Base-by-base conservation (phyloP, 2,888 invertebrate species). In the Xestoiulus laeticollis region DNA sequence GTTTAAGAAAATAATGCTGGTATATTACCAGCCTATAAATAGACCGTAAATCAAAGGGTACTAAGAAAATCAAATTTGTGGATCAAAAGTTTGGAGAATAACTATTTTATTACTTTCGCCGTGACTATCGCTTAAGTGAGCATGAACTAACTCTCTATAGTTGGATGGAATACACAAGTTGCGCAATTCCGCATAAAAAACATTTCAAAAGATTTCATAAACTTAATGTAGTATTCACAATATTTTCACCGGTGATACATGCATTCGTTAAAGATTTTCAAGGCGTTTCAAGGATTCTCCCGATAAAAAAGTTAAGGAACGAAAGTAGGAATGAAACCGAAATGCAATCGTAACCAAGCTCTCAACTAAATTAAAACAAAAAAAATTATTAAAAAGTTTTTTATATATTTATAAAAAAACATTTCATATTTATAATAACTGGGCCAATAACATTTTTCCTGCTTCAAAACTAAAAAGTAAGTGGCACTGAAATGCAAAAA, bases 341-440 rank as follows among this genome's bases (percentile, higher is more conserved):
- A 30, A 78, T n/a, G 78, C 78, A 14, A 30, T 78, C 30, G 78
- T 78, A n/a, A 78, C 78, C 78, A 78, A 78, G 78, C 78, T 78
- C 30, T 30, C 78, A 78, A 78, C 78, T 78, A 78, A 78, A 78
- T 30, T 30, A 78, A 78, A 78, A 78, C 78, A 78, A 78, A 78
- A 78, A 78, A 78, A 78, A 78, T 78, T 78, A 78, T 78, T 78
- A 78, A 78, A 78, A 78, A 26, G 78, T 78, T 78, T 78, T 78
- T 78, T 78, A 78, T 78, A 78, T 78, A 78, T 78, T 78, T 78
- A 78, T 78, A 78, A 78, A 78, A 78, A 78, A 78, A 78, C 78
- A 78, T 78, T 78, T 78, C 78, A 78, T 78, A 78, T 78, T 30
- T 78, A 78, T 78, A 78, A 78, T 78, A 78, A 78, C 78, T 78